These are phyloP conservation scores for Caenorhabditis plicata DNA, from an alignment of 2,888 invertebrate species.

Conservation along the genomic window DNA sequence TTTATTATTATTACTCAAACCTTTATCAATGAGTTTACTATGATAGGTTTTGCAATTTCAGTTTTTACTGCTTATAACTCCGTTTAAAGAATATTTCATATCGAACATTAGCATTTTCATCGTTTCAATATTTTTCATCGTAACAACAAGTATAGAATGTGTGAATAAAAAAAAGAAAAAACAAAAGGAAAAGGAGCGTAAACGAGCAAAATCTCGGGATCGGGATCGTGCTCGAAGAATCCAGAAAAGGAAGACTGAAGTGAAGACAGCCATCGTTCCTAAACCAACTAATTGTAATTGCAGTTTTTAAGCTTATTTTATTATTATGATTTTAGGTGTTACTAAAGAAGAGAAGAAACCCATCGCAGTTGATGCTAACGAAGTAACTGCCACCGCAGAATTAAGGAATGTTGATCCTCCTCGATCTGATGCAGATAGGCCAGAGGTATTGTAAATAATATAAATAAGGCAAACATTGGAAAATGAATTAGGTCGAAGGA, in stretches of 20 bases:
- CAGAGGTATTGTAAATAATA: too few species aligned
- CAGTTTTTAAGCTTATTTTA: not conserved
- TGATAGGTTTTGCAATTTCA: not conserved
- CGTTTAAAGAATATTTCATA: not conserved
- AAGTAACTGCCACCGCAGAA: too few species aligned
- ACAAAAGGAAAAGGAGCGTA: conserved; percentile 1
- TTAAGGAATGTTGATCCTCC: too few species aligned
- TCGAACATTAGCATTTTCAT: conserved; percentile 15
- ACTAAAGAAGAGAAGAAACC: not conserved
- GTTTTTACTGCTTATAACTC: conserved; percentile 4
- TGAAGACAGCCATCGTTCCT: too few species aligned
- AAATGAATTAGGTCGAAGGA: conserved; percentile 1
- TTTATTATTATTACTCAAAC: too few species aligned
- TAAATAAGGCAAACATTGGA: too few species aligned
- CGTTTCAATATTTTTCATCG: conserved; percentile 10
- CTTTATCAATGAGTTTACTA: too few species aligned
- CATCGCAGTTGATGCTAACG: not conserved
- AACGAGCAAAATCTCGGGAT: not conserved
- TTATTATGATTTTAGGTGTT: not conserved
- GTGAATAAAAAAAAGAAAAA: not conserved
- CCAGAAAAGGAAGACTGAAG: not conserved
- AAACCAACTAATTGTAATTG: too few species aligned
- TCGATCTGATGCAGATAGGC: too few species aligned
- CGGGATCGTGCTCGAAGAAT: not conserved
- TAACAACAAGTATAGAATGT: not conserved